phyloP scores from a whole-genome alignment of 2,113 vertebrate species.

The Myrmecophaga tridactyla region DNA sequence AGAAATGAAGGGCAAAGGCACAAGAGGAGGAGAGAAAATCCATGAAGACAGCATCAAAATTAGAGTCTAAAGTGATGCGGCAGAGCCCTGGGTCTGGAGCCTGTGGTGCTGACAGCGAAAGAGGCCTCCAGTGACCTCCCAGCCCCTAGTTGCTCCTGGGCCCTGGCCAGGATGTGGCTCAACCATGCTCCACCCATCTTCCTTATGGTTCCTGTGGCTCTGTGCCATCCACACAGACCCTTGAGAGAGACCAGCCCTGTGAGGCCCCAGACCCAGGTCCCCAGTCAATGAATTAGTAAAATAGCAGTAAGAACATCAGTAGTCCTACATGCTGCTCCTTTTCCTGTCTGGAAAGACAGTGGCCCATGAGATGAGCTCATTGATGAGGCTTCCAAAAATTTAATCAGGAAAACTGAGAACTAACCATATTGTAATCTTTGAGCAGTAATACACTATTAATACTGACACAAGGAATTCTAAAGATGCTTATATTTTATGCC shows the following conservation, averaged over 20 bases:
- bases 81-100: not conserved
- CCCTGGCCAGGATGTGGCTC: not conserved
- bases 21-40: not conserved
- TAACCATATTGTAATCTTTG: not conserved
- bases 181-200: not conserved
- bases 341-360: not conserved
- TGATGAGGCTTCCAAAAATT: not conserved
- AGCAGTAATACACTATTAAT: not conserved
- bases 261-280: no score
- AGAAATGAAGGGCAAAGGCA: not conserved
- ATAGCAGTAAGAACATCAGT: not conserved
- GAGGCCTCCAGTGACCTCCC: accelerated
- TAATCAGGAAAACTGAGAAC: not conserved
- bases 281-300: not conserved
- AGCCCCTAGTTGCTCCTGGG: accelerated
- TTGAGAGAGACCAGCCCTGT: not conserved
- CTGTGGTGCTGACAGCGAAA: not conserved
- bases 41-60: not conserved
- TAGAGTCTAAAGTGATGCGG: not conserved
- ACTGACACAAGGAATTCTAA: not conserved
- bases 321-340: not conserved
- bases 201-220: not conserved
- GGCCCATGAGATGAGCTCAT: not conserved
- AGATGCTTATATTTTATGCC: not conserved
- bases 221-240: not conserved